Evolutionary conservation across 2,113 vertebrate species (phyloP).

Genomic region (Tachysurus fulvidraco): DNA sequence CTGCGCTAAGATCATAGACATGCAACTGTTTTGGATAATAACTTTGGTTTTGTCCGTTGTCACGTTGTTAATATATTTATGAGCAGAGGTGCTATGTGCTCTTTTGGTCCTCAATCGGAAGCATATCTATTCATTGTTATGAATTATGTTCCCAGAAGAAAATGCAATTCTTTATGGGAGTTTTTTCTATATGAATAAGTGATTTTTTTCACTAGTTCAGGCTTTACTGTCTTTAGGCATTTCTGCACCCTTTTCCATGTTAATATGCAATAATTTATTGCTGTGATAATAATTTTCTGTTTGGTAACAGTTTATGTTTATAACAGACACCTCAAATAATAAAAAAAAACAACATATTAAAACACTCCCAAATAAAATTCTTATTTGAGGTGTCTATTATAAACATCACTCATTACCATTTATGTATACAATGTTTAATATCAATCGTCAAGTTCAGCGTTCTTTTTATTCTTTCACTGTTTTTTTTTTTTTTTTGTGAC

Average conservation of each 20-base stretch:
- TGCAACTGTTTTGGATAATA: background rate
- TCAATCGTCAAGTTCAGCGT: too few relatives aligned
- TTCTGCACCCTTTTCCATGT: background rate
- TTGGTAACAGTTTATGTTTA: too few relatives aligned
- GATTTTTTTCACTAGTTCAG: background rate
- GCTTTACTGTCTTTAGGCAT: background rate
- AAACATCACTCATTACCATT: too few relatives aligned
- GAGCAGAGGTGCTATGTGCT: background rate
- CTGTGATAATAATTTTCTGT: background rate
- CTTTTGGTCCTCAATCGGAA: background rate
- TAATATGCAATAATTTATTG: background rate
- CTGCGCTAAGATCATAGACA: background rate
- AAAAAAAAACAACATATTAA: too few relatives aligned
- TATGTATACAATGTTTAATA: too few relatives aligned
- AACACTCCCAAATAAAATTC: too few relatives aligned
- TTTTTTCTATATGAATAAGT: too few relatives aligned
- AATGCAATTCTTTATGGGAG: background rate
- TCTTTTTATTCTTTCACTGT: background rate
- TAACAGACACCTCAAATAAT: too few relatives aligned
- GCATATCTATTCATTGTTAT: background rate
- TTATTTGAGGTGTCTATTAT: too few relatives aligned
- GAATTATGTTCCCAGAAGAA: background rate
- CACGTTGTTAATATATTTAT: slow-evolving; percentile 34
- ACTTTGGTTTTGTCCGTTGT: background rate
- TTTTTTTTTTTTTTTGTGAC: background rate